Conservation (phyloP, 2,113 vertebrate genomes). For the Psettodes erumei region DNA sequence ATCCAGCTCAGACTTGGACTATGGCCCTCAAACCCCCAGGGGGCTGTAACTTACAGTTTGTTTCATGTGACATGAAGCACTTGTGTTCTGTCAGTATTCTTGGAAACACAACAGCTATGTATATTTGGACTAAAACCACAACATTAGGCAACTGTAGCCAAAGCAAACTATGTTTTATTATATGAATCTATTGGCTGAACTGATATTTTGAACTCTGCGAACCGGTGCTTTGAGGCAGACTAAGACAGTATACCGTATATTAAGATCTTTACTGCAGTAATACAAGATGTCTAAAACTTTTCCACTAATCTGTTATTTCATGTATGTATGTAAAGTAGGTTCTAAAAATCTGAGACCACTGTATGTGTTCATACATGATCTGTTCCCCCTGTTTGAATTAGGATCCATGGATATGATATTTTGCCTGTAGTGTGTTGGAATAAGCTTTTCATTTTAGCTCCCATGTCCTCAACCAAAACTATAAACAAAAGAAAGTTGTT, state of each 20-base stretch:
- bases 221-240: not conserved
- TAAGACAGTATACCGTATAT: not conserved
- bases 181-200: not conserved
- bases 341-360: no score
- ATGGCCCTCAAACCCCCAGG: not conserved
- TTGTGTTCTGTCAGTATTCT: slow-evolving; percentile 14
- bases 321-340: no score
- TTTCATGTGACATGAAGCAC: slow-evolving; percentile 1
- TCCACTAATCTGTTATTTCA: not conserved
- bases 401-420: not conserved
- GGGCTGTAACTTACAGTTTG: slow-evolving; percentile 10
- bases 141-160: not conserved
- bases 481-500: not conserved
- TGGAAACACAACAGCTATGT: slow-evolving; percentile 21
- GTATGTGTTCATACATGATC: no score
- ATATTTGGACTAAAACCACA: slow-evolving; percentile 22
- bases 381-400: no score
- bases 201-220: slow-evolving; percentile 10
- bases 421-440: not conserved
- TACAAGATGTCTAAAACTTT: not conserved
- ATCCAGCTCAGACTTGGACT: slow-evolving; percentile 1
- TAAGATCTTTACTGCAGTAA: not conserved
- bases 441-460: not conserved
- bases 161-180: not conserved
- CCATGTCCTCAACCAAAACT: not conserved